Conservation (phyloP, 2,797 vertebrate species). For the Otolemur crassicaudatus region DNA sequence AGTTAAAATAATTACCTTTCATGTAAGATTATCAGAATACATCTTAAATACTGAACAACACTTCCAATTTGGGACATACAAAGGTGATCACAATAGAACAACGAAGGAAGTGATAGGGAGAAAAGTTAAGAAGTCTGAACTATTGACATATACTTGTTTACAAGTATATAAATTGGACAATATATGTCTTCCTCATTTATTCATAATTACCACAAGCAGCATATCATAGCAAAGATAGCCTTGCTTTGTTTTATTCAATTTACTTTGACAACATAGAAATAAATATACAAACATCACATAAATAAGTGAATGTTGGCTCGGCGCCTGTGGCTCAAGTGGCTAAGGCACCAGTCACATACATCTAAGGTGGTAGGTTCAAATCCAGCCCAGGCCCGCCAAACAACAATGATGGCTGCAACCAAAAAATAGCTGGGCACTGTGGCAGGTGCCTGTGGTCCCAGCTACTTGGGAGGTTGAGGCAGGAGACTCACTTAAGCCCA, state of each 20-base stretch:
- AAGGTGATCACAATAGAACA: neutral
- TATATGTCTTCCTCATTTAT: neutral
- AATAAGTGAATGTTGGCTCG: too few relatives aligned
- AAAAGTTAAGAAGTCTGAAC: neutral
- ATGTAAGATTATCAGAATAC: conserved; percentile 50
- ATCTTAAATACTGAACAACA: conserved; percentile 34
- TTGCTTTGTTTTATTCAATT: neutral
- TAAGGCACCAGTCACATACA: too few relatives aligned
- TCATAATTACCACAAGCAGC: neutral
- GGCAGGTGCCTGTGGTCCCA: too few relatives aligned
- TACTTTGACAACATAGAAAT: neutral
- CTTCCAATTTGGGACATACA: neutral
- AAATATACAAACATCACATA: neutral
- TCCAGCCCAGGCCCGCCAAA: too few relatives aligned
- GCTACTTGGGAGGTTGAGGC: too few relatives aligned
- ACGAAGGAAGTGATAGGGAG: neutral
- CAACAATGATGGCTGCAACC: too few relatives aligned
- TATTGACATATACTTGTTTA: neutral
- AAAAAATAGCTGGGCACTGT: too few relatives aligned
- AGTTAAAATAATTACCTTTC: conserved; percentile 25
- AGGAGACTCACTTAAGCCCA: too few relatives aligned
- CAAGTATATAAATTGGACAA: neutral
- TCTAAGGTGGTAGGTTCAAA: too few relatives aligned
- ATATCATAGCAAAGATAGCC: neutral
- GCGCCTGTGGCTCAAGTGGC: too few relatives aligned